Evolutionary conservation across 2,888 invertebrate genomes (phyloP).

Genomic region (Kryphioiulus occultus): DNA sequence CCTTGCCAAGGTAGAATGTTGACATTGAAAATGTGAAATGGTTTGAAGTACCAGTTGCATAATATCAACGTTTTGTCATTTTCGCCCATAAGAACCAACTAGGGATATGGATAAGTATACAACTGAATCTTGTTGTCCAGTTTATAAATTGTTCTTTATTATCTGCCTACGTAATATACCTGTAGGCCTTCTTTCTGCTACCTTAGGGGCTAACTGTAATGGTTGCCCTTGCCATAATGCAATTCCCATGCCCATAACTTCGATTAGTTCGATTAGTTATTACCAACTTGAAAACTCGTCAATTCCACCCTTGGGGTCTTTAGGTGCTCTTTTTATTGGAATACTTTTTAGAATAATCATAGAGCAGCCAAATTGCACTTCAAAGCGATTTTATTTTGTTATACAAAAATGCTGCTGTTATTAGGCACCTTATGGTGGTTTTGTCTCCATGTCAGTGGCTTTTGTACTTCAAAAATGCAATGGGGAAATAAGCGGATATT

Average conservation of each 20-base stretch:
- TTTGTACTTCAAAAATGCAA: neutral
- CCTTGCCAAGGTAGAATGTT: neutral
- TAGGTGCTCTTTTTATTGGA: neutral
- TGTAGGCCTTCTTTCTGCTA: neutral
- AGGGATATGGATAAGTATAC: neutral
- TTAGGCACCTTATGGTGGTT: neutral
- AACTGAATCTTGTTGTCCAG: neutral
- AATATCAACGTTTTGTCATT: neutral
- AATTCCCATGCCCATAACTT: neutral
- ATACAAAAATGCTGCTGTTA: neutral
- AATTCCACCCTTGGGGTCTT: neutral
- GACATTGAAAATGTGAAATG: neutral
- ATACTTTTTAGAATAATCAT: neutral
- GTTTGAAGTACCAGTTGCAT: neutral
- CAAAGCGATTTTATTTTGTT: neutral
- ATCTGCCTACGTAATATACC: neutral
- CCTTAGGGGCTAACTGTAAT: neutral
- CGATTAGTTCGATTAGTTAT: neutral
- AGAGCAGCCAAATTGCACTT: neutral
- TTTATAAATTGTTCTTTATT: neutral
- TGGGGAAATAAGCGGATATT: neutral
- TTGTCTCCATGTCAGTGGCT: neutral
- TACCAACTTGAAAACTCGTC: neutral
- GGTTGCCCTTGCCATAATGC: no score
- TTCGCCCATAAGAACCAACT: neutral